These are phyloP conservation scores for Dimorphilus gyrociliatus DNA, from an alignment of 2,888 invertebrate genomes.

Conservation along the genomic window DNA sequence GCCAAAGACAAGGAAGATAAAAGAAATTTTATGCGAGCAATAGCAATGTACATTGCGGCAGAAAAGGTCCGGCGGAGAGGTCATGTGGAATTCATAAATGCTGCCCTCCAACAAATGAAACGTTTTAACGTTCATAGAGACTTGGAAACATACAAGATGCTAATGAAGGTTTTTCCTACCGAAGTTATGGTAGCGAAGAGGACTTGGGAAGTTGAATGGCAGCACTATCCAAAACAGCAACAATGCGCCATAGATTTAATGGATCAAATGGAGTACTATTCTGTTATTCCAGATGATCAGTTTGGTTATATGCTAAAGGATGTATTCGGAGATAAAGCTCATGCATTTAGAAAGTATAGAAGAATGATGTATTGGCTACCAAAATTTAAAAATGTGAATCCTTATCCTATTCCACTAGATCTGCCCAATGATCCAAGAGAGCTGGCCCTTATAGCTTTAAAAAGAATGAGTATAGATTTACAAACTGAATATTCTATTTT, in stretches of 20 bases:
- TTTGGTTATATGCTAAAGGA: conserved; percentile 63
- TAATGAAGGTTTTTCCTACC: conserved; percentile 55
- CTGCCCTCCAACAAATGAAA: conserved; percentile 70
- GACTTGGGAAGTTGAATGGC: conserved; percentile 66
- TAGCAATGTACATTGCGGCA: conserved; percentile 52
- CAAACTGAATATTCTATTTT: conserved; percentile 38
- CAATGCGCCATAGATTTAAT: conserved; percentile 74
- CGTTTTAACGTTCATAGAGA: conserved; percentile 71
- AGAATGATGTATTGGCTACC: conserved; percentile 54
- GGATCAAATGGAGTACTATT: conserved; percentile 84
- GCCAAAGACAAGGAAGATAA: too few relatives aligned
- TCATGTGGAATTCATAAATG: conserved; percentile 83
- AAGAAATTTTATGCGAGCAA: too few relatives aligned
- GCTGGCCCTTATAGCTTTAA: conserved; percentile 63
- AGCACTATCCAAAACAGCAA: conserved; percentile 90
- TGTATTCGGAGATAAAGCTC: conserved; percentile 61
- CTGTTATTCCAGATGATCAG: conserved; percentile 79
- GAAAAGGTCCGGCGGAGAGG: conserved; percentile 56
- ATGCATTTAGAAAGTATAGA: conserved; percentile 40
- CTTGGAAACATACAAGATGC: conserved; percentile 52
- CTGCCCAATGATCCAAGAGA: conserved; percentile 60
- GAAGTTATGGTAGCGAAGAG: conserved; percentile 51
- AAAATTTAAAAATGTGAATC: conserved; percentile 58
- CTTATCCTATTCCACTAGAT: conserved; percentile 39
- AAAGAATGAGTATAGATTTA: conserved; percentile 66